phyloP scores from a whole-genome alignment of 2,113 vertebrate genomes.

The Amazona vittata region DNA sequence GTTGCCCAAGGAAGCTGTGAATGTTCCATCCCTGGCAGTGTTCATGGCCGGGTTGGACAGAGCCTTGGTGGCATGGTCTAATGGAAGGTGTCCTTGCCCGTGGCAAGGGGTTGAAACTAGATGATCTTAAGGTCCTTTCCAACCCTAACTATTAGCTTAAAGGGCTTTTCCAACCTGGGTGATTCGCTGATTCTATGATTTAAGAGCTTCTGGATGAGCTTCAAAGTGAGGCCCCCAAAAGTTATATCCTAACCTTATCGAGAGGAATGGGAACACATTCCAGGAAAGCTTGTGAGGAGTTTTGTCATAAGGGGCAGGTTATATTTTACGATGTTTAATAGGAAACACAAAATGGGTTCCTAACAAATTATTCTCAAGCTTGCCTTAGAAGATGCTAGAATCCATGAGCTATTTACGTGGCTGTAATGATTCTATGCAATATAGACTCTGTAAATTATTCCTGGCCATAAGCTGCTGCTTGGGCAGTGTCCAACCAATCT shows the following conservation, averaged over 20 bases:
- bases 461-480: background rate
- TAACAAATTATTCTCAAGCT: background rate
- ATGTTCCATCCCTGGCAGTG: too few species aligned
- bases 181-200: background rate
- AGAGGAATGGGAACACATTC: background rate
- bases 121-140: too few species aligned
- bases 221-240: background rate
- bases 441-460: background rate
- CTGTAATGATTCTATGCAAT: background rate
- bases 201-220: background rate
- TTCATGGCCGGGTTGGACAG: too few species aligned
- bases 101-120: too few species aligned
- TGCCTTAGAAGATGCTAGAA: background rate
- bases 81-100: too few species aligned
- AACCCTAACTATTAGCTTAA: too few species aligned
- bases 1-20: too few species aligned
- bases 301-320: background rate
- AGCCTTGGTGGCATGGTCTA: too few species aligned
- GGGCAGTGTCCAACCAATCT: background rate
- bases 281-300: background rate
- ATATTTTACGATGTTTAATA: background rate
- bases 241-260: background rate
- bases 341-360: background rate
- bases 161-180: background rate
- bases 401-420: background rate